A percentile compares a stretch with the other conserved stretches of the same genome.
Conservation (phyloP, 2,113 vertebrate genomes). For the Boleophthalmus pectinirostris region DNA sequence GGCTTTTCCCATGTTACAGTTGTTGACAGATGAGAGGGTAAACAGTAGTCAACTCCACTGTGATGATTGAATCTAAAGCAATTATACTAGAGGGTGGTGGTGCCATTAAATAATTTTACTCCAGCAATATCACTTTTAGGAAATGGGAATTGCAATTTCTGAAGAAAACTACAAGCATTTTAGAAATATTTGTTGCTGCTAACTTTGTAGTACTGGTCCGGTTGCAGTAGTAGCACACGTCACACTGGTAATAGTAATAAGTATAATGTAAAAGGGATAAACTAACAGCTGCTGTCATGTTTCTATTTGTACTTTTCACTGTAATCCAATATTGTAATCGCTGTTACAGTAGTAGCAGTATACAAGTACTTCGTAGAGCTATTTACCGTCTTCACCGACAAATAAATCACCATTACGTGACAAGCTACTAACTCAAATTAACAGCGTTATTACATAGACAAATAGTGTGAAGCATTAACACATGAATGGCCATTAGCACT, state of each 20-base stretch:
- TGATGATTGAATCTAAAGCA: conserved; percentile 64
- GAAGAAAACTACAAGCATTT: too few species aligned
- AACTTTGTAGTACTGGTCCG: too few species aligned
- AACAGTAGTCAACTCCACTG: conserved; percentile 5
- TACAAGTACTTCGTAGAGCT: background rate
- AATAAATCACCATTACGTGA: conserved; percentile 54
- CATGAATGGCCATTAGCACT: conserved; percentile 50
- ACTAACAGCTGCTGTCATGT: too few species aligned
- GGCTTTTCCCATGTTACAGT: conserved; percentile 67
- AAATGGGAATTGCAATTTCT: too few species aligned
- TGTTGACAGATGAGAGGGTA: conserved; percentile 51
- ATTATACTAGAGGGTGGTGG: background rate
- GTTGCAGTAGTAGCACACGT: too few species aligned
- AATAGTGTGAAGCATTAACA: conserved; percentile 62
- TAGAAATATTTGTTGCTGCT: too few species aligned
- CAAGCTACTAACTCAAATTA: conserved; percentile 61
- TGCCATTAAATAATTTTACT: background rate
- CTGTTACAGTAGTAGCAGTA: too few species aligned
- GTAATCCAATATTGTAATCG: too few species aligned
- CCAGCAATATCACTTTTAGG: too few species aligned
- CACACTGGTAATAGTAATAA: too few species aligned
- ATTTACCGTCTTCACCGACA: conserved; percentile 49
- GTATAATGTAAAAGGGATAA: too few species aligned
- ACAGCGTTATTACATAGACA: conserved; percentile 64
- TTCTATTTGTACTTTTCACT: too few species aligned